Evolutionary conservation across 1,140 invertebrate genomes (phyloP), one percentile per base, ranked within the genome.

Genomic region (Bathynomus jamesi): DNA sequence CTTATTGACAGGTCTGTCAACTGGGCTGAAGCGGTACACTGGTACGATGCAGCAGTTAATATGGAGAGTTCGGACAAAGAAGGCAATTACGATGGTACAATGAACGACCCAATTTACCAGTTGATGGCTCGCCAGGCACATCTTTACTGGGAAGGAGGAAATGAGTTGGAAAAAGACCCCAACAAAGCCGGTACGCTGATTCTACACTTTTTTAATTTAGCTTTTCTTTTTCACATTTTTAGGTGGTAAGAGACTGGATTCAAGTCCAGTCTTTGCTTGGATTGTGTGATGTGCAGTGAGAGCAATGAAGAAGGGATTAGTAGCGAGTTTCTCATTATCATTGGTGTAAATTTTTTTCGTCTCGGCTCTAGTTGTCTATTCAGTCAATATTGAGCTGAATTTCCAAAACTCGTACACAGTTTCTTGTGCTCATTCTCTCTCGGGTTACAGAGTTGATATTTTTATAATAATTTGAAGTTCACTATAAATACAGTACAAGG

Each of bases 91-190:
- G 83, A 85, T 76, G 80, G 81, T 28, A 81, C 82, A 69, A 79
- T 82, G 77, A 76, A 82, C 65, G 80, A 82, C 65, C 82, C 82
- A 2, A 75, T 64, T 8, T 85, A 86, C 79, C 78, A 79, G 64
- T 78, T 87, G 25, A 69, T 83, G 68, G 84, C 84, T 24, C 81
- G 82, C 53, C 82, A 84, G 79, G 86, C 85, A 4, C 82, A 83
- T 53, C 80, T 87, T 78, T 85, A 84, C 66, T 70, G 78, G 27
- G 69, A 81, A 40, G 85, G 86, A 24, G 85, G 83, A 0, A 79
- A 82, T 78, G 82, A 81, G 1, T 76, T 86, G 21, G 74, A 82
- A 3, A 83, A 82, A 72, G 81, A 86, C 77, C 81, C 82, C 17
- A 77, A 80, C 29, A 80, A 81, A 81, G 82, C 85, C 61, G 84